Base-by-base conservation (phyloP, 1,140 invertebrate species). In the Halyomorpha halys region DNA sequence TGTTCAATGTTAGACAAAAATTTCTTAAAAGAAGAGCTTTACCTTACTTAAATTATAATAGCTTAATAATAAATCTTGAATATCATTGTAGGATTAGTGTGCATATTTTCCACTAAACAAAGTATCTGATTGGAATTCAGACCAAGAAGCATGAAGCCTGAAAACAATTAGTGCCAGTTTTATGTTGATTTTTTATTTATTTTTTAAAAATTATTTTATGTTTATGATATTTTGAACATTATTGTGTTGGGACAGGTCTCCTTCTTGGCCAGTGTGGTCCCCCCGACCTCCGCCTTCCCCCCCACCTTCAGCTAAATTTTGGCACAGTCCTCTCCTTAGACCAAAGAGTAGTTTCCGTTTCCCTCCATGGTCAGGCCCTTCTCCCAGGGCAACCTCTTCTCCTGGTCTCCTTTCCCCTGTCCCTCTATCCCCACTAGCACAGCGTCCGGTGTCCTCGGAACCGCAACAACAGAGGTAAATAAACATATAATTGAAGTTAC, bases 181-280 rank as follows among this genome's bases (percentile, higher is more conserved):
- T 30, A 30, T 39, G 6, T 39, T 39, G 5, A 1, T 39, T 39
- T 1, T 39, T 39, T 13, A 39, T 39, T 39, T 13, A 11, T 39
- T 39, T 39, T 39, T 39, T 39, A 39, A 39, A 39, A 11, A 6
- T 8, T 39, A 13, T 39, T 39, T 11, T 39, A 11, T 6, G 1
- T 39, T 11, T 13, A 39, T 39, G 25, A 54, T 49, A 30, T 44
- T 64, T 15, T 25, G 19, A 21, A 16, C 11, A 19, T 61, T 19
- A 11, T 4, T 65, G 51, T 70, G 47, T 66, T 61, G 68, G 72
- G 76, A 49, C 45, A 80, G 79, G 78, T 80, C 78, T 71, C 79
- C 79, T 61, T 80, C 78, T 62, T 80, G 79, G 79, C 79, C 80
- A 70, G 75, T 80, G 68, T 79, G 78, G 78, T 76, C 76, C 60